Conservation (phyloP, 2,888 invertebrate species). For the Spodoptera exigua region DNA sequence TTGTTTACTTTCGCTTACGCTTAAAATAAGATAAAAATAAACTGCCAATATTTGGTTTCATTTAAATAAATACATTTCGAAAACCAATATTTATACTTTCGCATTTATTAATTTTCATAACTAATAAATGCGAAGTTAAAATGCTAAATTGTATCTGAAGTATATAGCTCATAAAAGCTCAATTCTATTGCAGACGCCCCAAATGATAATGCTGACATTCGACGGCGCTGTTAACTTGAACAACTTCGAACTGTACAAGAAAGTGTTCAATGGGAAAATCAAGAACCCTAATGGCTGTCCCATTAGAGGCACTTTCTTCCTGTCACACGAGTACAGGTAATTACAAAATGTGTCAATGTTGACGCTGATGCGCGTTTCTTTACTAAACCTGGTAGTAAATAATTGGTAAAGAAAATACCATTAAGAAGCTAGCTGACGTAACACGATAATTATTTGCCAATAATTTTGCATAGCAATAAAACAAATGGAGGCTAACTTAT, state of each 20-base stretch:
- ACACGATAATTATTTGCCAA: no score
- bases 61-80: no score
- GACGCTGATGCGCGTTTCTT: background rate
- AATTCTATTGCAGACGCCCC: constrained; percentile 92
- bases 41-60: no score
- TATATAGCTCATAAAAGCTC: constrained; percentile 16
- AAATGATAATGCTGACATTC: constrained; percentile 97
- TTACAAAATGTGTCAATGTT: constrained; percentile 41
- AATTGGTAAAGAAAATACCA: no score
- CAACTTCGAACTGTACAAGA: constrained; percentile 96
- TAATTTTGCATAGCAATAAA: no score
- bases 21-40: no score
- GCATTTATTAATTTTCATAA: background rate
- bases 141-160: constrained; percentile 21
- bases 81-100: no score
- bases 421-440: no score
- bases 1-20: no score
- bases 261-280: constrained; percentile 94
- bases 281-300: constrained; percentile 97
- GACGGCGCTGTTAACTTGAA: constrained; percentile 98
- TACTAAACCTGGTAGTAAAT: background rate
- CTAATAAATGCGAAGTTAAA: constrained; percentile 2
- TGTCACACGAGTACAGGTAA: constrained; percentile 95
- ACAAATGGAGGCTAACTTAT: no score
- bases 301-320: constrained; percentile 97